Conservation (phyloP, 2,113 vertebrate genomes). For the Myotis yumanensis region DNA sequence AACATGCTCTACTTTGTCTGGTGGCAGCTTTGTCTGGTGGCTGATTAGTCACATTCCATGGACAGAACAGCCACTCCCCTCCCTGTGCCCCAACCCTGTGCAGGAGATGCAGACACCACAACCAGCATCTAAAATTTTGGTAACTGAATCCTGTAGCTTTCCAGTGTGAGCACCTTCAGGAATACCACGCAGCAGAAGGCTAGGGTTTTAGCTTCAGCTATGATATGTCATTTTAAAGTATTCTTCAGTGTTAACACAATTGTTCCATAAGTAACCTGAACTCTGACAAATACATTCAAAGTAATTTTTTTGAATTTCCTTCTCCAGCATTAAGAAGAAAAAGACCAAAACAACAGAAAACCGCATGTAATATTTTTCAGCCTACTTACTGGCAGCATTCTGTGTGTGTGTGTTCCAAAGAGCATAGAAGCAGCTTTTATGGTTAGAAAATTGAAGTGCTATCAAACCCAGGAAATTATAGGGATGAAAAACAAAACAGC, state of each 20-base stretch:
- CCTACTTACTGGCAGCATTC: slow-evolving; percentile 40
- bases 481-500: slow-evolving; percentile 63
- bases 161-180: not conserved
- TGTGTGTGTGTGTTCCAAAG: not conserved
- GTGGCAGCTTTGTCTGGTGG: not conserved
- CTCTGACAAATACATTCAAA: not conserved
- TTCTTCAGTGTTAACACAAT: not conserved
- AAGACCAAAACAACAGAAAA: not conserved
- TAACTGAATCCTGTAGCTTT: not conserved
- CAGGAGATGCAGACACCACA: not conserved
- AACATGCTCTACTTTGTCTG: not conserved
- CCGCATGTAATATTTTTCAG: not conserved
- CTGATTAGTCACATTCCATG: not conserved
- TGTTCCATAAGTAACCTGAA: not conserved
- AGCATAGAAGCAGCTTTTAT: slow-evolving; percentile 56
- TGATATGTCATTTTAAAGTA: not conserved
- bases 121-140: not conserved
- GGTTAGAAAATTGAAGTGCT: slow-evolving; percentile 74
- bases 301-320: not conserved
- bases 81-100: accelerated
- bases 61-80: not conserved
- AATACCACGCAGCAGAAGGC: not conserved
- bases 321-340: slow-evolving; percentile 19
- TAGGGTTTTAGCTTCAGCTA: not conserved
- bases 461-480: slow-evolving; percentile 70